phyloP scores from a whole-genome alignment of 1,140 invertebrate species.

The Catajapyx aquilonaris region DNA sequence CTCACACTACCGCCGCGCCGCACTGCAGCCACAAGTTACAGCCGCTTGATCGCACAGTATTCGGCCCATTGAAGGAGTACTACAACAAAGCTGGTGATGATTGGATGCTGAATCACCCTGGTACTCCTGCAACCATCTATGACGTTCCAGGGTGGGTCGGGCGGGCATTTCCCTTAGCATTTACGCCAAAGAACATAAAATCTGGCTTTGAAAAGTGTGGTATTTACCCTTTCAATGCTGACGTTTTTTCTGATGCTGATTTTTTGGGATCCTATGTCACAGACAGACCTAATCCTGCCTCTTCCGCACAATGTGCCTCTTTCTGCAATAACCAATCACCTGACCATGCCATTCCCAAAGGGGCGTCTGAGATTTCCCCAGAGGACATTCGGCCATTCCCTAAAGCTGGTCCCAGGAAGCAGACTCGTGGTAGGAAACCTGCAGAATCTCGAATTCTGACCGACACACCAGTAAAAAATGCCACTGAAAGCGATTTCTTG shows the following conservation, averaged over 20 bases:
- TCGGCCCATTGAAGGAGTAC: slow-evolving; percentile 13
- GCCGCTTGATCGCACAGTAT: slow-evolving; percentile 17
- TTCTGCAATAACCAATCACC: neutral
- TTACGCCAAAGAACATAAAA: slow-evolving; percentile 10
- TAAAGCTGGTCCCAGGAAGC: slow-evolving; percentile 1
- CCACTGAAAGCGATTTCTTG: too few relatives aligned
- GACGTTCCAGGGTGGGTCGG: slow-evolving; percentile 9
- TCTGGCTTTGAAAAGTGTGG: slow-evolving; percentile 12
- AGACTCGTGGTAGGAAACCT: neutral
- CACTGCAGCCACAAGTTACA: slow-evolving; percentile 12
- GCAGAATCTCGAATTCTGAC: neutral
- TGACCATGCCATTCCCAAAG: neutral
- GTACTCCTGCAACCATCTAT: slow-evolving; percentile 12
- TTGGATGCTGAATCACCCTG: slow-evolving; percentile 13
- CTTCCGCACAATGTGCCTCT: neutral
- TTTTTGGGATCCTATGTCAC: slow-evolving; percentile 7
- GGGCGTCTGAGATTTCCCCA: neutral
- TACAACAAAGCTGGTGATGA: slow-evolving; percentile 11
- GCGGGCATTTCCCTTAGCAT: slow-evolving; percentile 10
- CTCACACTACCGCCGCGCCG: slow-evolving; percentile 15
- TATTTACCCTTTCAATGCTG: slow-evolving; percentile 10
- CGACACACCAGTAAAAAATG: neutral
- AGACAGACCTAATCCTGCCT: slow-evolving; percentile 6
- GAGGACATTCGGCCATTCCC: slow-evolving; percentile 1
- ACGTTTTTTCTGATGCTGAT: slow-evolving; percentile 7